A percentile compares a stretch with the other conserved stretches of the same genome.
Conservation (phyloP, 1,140 invertebrate species). For the Chionoecetes opilio region DNA sequence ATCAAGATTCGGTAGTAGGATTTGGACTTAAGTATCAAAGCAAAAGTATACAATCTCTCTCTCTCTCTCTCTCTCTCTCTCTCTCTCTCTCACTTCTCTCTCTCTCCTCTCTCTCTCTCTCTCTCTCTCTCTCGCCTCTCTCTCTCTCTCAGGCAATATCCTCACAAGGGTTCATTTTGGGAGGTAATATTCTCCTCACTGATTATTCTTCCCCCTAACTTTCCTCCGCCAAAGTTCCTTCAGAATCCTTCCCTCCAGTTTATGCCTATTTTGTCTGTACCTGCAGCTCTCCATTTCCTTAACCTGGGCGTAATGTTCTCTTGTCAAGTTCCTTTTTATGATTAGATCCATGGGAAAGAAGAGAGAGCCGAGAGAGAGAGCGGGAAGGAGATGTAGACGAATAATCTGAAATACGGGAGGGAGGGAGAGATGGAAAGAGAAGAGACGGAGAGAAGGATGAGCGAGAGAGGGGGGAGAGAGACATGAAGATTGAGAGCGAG, state of each 20-base stretch:
- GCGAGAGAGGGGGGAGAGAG: no score
- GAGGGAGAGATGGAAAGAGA: no score
- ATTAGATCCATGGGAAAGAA: no score
- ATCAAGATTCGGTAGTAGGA: no score
- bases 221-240: not conserved
- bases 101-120: conserved; percentile 42
- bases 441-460: no score
- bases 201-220: conserved; percentile 7
- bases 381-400: no score
- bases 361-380: no score
- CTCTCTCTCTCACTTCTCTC: conserved; percentile 25
- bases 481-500: no score
- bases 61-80: conserved; percentile 27
- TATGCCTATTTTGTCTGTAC: not conserved
- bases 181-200: conserved; percentile 1
- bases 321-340: not conserved
- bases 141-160: conserved; percentile 33
- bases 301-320: not conserved
- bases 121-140: conserved; percentile 50
- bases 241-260: not conserved
- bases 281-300: not conserved
- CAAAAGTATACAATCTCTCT: no score
- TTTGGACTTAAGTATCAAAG: no score
- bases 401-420: not conserved
- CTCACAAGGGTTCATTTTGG: not conserved